Conservation (phyloP, 2,797 vertebrate genomes). For the Pantherophis vulpinus region DNA sequence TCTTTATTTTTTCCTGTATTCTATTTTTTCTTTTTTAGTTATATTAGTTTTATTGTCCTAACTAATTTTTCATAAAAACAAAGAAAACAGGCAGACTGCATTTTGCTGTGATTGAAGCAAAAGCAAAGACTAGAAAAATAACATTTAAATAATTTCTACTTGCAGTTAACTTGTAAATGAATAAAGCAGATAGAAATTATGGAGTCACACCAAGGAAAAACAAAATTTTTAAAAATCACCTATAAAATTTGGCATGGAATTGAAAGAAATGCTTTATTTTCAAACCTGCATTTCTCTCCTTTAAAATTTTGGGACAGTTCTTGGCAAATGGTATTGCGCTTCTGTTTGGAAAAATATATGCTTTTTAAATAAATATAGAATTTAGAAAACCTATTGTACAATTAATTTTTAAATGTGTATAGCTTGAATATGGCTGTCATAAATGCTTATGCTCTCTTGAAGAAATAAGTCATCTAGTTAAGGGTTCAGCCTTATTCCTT, state of each 20-base stretch:
- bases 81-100: neutral
- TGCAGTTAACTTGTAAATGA: constrained; percentile 1
- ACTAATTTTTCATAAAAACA: neutral
- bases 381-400: neutral
- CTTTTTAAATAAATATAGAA: neutral
- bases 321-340: neutral
- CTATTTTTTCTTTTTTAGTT: neutral
- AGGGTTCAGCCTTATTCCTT: neutral
- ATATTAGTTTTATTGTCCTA: neutral
- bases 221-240: neutral
- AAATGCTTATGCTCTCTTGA: neutral
- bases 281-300: neutral
- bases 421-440: neutral
- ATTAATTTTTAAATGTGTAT: neutral
- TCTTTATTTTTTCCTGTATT: neutral
- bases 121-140: neutral
- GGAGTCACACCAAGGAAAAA: neutral
- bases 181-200: neutral
- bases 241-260: neutral
- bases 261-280: neutral
- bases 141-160: neutral
- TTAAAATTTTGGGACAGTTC: neutral
- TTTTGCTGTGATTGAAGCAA: neutral
- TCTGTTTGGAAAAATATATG: neutral
- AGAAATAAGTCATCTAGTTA: neutral